Percentiles rank a stretch among this genome's conserved stretches.
Conservation (phyloP, 2,888 invertebrate genomes). For the Epirrhoe tristata region DNA sequence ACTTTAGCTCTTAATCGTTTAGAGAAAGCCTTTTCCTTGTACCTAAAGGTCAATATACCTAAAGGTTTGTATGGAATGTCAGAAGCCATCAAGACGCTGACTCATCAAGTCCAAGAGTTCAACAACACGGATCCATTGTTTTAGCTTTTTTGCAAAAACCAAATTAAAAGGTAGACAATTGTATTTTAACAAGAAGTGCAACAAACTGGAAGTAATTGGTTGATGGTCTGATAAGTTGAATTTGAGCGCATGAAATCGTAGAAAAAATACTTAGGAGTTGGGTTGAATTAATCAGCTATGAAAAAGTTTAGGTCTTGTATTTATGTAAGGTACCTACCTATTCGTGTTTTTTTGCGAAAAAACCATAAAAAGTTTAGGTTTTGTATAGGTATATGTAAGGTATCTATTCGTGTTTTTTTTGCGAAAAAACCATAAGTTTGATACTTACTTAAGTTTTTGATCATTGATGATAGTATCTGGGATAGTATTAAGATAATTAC, state of each 20-base stretch:
- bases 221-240: conserved; percentile 11
- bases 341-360: too few species aligned
- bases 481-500: too few species aligned
- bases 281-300: not conserved
- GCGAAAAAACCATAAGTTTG: too few species aligned
- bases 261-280: not conserved
- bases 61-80: conserved; percentile 17
- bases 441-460: too few species aligned
- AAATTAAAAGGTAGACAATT: conserved; percentile 40
- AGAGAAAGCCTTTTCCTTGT: not conserved
- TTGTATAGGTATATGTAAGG: too few species aligned
- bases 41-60: conserved; percentile 24
- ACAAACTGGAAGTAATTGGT: conserved; percentile 13
- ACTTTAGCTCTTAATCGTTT: too few species aligned
- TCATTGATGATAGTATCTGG: too few species aligned
- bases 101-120: conserved; percentile 58
- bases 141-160: conserved; percentile 53
- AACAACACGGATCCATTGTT: conserved; percentile 66
- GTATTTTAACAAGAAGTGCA: conserved; percentile 37
- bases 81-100: conserved; percentile 50
- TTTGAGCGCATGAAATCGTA: not conserved
- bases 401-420: too few species aligned
- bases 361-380: too few species aligned
- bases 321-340: too few species aligned
- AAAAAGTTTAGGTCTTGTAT: not conserved